These are phyloP conservation scores for Neotoxoptera formosana DNA, from an alignment of 1,140 invertebrate species.

Conservation along the genomic window DNA sequence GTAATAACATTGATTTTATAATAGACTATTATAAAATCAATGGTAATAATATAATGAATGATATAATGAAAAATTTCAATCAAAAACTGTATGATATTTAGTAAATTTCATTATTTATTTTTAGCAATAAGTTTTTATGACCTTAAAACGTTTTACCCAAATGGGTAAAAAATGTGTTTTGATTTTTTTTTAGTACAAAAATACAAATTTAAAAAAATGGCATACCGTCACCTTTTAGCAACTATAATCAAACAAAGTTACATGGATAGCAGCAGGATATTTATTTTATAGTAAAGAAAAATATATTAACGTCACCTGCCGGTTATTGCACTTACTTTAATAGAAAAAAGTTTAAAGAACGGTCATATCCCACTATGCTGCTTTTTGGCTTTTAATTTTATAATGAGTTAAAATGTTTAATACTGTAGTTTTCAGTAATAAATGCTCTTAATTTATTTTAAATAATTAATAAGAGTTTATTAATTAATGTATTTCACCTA, in stretches of 20 bases:
- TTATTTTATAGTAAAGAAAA: conserved; percentile 42
- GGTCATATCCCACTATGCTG: not conserved
- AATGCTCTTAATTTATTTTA: not conserved
- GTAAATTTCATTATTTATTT: not conserved
- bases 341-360: conserved; percentile 42
- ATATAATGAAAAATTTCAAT: not conserved
- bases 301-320: conserved; percentile 47
- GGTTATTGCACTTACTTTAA: conserved; percentile 44
- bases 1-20: no score
- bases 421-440: not conserved
- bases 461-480: not conserved
- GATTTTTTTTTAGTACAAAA: not conserved
- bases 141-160: not conserved
- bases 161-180: not conserved
- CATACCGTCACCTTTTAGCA: conserved; percentile 5
- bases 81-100: not conserved
- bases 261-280: conserved; percentile 22
- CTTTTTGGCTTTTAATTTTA: conserved; percentile 14
- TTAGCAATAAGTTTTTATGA: not conserved
- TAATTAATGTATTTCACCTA: not conserved
- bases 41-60: not conserved
- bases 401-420: not conserved
- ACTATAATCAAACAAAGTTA: conserved; percentile 44
- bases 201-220: not conserved
- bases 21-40: no score